These are phyloP conservation scores for Passer domesticus DNA, from an alignment of 2,113 vertebrate genomes.

Conservation along the genomic window DNA sequence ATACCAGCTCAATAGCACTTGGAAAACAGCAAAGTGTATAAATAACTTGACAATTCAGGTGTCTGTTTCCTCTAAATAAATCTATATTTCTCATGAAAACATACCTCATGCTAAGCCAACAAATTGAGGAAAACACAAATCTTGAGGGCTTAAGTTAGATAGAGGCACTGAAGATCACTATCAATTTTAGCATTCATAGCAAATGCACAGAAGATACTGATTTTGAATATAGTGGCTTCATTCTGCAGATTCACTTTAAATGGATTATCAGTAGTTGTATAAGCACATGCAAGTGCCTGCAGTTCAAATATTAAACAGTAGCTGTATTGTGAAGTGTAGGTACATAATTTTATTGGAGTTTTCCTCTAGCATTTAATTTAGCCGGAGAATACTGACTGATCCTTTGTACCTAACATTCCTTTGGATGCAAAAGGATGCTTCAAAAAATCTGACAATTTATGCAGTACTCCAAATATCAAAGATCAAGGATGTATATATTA, in stretches of 20 bases:
- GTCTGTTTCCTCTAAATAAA: background rate
- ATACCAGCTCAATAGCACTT: background rate
- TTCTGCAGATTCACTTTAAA: background rate
- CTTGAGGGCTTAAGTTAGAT: background rate
- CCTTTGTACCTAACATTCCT: background rate
- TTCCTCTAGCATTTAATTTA: background rate
- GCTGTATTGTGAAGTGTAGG: background rate
- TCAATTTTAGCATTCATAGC: background rate
- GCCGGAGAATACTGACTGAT: background rate
- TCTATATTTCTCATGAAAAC: background rate
- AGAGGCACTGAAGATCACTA: background rate
- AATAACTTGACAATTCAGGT: background rate
- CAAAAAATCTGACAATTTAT: constrained; percentile 8
- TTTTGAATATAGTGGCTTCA: background rate
- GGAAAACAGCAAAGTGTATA: background rate
- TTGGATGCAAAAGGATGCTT: background rate
- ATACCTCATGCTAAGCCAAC: background rate
- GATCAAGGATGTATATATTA: constrained; percentile 42
- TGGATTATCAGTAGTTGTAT: background rate
- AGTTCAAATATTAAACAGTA: background rate
- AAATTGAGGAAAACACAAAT: background rate
- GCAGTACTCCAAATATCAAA: constrained; percentile 32
- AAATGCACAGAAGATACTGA: background rate
- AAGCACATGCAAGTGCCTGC: background rate
- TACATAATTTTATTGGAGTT: background rate